Evolutionary conservation across 2,797 vertebrate genomes (phyloP).

Genomic region (Melanogrammus aeglefinus): DNA sequence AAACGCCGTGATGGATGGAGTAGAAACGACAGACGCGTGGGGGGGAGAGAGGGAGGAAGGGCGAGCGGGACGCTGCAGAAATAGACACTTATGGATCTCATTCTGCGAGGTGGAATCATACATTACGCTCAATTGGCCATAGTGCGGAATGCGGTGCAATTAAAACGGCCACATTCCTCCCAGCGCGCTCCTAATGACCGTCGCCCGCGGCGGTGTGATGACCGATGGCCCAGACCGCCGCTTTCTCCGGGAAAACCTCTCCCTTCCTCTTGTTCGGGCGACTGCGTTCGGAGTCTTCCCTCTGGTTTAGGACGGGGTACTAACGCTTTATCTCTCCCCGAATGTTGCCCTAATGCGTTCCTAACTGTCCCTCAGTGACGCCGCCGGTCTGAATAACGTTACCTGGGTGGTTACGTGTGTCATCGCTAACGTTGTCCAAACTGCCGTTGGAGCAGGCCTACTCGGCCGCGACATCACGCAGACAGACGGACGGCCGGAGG

Average conservation of each 20-base stretch:
- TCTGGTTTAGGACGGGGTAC: not conserved
- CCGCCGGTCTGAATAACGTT: too few relatives aligned
- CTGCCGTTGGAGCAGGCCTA: not conserved
- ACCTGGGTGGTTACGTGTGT: too few relatives aligned
- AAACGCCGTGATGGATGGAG: not conserved
- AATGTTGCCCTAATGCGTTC: too few relatives aligned
- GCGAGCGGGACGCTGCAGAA: not conserved
- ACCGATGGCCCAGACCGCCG: conserved; percentile 4
- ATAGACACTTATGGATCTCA: not conserved
- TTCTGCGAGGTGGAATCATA: conserved; percentile 18
- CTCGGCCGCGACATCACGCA: not conserved
- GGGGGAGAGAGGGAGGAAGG: not conserved
- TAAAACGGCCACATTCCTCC: conserved; percentile 29
- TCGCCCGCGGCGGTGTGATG: not conserved
- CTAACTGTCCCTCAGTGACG: too few relatives aligned
- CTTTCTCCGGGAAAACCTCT: conserved; percentile 7
- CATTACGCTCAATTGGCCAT: conserved; percentile 39
- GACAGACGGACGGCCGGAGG: not conserved
- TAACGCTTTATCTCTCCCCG: too few relatives aligned
- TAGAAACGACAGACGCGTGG: not conserved
- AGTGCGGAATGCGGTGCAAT: conserved; percentile 31
- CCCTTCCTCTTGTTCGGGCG: conserved; percentile 6
- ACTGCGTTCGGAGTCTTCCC: conserved; percentile 15
- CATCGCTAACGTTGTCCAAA: not conserved
- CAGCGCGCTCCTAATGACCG: not conserved